Evolutionary conservation across 1,140 invertebrate genomes (phyloP).

Genomic region (Trachymyrmex septentrionalis): DNA sequence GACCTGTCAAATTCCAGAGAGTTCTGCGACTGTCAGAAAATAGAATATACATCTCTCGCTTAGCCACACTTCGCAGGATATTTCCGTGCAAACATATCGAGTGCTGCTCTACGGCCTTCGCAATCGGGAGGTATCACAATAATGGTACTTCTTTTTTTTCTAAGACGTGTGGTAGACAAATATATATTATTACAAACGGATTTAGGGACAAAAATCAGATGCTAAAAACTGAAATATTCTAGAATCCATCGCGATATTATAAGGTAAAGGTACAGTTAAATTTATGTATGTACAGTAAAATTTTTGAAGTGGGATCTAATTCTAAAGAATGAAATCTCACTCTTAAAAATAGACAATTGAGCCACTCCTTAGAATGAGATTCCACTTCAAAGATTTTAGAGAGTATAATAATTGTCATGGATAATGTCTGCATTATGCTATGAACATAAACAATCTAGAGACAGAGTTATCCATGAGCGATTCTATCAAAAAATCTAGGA

Average conservation of each 20-base stretch:
- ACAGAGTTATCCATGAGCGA: too few species aligned
- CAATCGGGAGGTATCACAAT: slow-evolving; percentile 4
- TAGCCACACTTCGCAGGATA: slow-evolving; percentile 32
- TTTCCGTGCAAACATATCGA: slow-evolving; percentile 47
- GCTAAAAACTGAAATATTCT: neutral
- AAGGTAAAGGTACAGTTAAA: neutral
- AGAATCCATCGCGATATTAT: neutral
- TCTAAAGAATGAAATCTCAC: too few species aligned
- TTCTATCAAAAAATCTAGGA: too few species aligned
- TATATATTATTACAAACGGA: neutral
- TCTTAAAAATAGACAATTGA: too few species aligned
- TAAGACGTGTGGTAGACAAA: neutral
- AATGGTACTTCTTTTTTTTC: neutral
- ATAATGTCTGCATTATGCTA: neutral
- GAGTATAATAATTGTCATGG: too few species aligned
- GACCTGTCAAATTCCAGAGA: slow-evolving; percentile 17
- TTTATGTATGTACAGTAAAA: neutral
- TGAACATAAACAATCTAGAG: too few species aligned
- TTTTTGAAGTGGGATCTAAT: too few species aligned
- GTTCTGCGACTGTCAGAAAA: slow-evolving; percentile 53
- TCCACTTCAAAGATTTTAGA: too few species aligned
- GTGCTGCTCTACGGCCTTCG: neutral
- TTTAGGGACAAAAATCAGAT: neutral
- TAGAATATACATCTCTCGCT: slow-evolving; percentile 14
- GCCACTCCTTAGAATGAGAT: too few species aligned